Conservation (phyloP, 2,797 vertebrate genomes). For the Onychomys torridus region DNA sequence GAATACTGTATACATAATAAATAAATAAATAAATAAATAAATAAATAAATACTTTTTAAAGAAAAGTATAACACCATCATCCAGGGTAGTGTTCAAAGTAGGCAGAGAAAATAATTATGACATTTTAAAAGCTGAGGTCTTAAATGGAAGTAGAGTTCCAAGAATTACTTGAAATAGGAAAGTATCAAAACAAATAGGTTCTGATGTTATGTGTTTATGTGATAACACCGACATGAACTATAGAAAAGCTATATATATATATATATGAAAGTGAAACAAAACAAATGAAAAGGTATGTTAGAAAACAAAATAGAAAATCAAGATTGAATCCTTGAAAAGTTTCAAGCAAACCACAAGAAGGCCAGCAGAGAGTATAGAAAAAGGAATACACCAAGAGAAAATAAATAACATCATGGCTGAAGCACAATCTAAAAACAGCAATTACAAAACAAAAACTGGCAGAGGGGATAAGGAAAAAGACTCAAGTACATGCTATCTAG, state of each 20-base stretch:
- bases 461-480: not conserved
- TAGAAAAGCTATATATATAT: not conserved
- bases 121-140: not conserved
- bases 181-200: not conserved
- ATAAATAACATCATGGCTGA: not conserved
- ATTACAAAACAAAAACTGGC: not conserved
- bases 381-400: not conserved
- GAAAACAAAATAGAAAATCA: not conserved
- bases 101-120: not conserved
- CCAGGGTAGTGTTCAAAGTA: not conserved
- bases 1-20: no score
- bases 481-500: not conserved
- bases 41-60: no score
- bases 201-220: not conserved
- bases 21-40: no score
- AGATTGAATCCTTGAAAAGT: not conserved
- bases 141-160: not conserved
- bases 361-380: not conserved
- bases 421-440: not conserved
- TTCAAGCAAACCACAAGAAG: not conserved
- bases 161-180: not conserved
- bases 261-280: not conserved
- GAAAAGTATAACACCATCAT: not conserved
- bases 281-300: not conserved
- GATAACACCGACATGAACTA: not conserved